Conservation (phyloP, 2,888 invertebrate species). For the Cetonia aurata region DNA sequence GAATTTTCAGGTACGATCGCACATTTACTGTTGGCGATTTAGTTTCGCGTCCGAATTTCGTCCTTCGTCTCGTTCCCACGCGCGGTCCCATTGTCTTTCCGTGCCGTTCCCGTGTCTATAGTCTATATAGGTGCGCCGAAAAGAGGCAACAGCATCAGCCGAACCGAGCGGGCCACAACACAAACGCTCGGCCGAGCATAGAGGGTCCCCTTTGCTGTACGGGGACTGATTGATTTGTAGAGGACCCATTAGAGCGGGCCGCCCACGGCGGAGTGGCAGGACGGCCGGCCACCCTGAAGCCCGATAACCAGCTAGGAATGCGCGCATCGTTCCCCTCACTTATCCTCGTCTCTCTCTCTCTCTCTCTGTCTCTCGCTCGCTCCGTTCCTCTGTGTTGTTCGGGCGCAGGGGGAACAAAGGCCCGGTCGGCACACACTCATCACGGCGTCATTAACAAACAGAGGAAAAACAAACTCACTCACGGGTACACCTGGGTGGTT, state of each 20-base stretch:
- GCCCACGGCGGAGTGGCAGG: constrained; percentile 60
- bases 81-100: too few relatives aligned
- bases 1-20: too few relatives aligned
- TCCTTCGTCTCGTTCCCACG: too few relatives aligned
- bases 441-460: constrained; percentile 67
- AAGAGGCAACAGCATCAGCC: constrained; percentile 35
- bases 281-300: constrained; percentile 62
- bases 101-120: too few relatives aligned
- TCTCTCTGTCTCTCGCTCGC: constrained; percentile 45
- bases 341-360: constrained; percentile 51
- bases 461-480: constrained; percentile 65
- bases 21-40: too few relatives aligned
- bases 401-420: constrained; percentile 53
- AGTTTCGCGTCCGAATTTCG: too few relatives aligned
- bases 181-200: too few relatives aligned
- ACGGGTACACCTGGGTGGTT: constrained; percentile 65
- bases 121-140: too few relatives aligned
- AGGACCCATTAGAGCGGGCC: constrained; percentile 61
- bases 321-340: constrained; percentile 55
- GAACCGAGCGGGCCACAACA: constrained; percentile 25
- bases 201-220: too few relatives aligned
- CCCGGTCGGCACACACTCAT: constrained; percentile 63
- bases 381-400: too few relatives aligned
- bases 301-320: constrained; percentile 62
- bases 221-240: constrained; percentile 64